phyloP scores from a whole-genome alignment of 2,888 invertebrate genomes.

The Phortica okadai region DNA sequence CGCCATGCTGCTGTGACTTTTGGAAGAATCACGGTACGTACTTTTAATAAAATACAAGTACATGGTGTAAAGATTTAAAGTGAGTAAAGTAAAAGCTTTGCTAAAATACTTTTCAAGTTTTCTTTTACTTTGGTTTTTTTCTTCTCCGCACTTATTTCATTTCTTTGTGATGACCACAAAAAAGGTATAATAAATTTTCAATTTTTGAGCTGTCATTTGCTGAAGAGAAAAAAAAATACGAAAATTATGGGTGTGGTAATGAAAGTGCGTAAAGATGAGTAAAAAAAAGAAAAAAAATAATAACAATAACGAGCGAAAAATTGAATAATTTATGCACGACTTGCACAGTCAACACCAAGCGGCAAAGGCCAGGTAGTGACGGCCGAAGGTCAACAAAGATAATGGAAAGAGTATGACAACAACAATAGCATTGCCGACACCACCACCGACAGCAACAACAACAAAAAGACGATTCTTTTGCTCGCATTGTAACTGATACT shows the following conservation, averaged over 20 bases:
- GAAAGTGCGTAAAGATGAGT: neutral
- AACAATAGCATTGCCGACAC: conserved; percentile 37
- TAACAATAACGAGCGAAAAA: neutral
- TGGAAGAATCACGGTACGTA: neutral
- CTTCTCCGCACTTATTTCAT: neutral
- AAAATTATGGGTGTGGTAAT: neutral
- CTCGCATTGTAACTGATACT: conserved; percentile 21
- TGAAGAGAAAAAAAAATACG: neutral
- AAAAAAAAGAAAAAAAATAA: neutral
- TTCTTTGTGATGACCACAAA: conserved; percentile 5
- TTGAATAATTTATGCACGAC: conserved; percentile 64
- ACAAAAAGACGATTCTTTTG: neutral
- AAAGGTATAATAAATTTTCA: conserved; percentile 64
- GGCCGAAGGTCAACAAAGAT: conserved; percentile 26
- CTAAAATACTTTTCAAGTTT: conserved; percentile 57
- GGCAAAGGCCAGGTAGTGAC: conserved; percentile 9
- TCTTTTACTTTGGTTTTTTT: conserved; percentile 51
- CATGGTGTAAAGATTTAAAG: neutral
- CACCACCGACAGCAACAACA: neutral
- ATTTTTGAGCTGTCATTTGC: conserved; percentile 44
- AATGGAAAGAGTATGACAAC: conserved; percentile 2
- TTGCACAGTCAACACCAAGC: conserved; percentile 42
- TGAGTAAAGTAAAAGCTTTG: neutral
- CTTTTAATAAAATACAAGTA: neutral
- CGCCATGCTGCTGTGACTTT: neutral